Percentiles rank a stretch among this genome's conserved stretches.
phyloP scores from a whole-genome alignment of 2,888 invertebrate species.

The Adelphocoris suturalis region DNA sequence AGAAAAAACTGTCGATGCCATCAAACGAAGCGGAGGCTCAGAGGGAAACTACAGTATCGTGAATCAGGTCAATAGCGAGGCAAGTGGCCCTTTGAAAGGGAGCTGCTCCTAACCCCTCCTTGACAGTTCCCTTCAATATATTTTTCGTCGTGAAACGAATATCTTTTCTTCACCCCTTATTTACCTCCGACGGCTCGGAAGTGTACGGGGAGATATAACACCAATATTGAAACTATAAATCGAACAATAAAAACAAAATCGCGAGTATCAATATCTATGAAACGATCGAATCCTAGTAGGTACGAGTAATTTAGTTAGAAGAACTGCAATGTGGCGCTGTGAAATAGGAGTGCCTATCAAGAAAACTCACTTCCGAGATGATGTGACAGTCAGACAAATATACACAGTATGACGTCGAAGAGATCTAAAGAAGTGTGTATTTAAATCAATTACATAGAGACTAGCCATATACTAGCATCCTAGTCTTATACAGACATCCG shows the following conservation, averaged over 20 bases:
- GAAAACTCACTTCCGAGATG: too few relatives aligned
- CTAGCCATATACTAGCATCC: too few relatives aligned
- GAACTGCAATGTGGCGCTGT: too few relatives aligned
- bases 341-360: too few relatives aligned
- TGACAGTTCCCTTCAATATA: background rate
- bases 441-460: too few relatives aligned
- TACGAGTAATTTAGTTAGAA: too few relatives aligned
- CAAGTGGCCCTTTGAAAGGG: slow-evolving; percentile 17
- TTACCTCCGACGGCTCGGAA: background rate
- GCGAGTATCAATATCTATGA: background rate
- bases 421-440: too few relatives aligned
- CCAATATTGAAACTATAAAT: background rate
- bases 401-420: too few relatives aligned
- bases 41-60: background rate
- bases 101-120: background rate
- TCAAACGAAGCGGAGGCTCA: background rate
- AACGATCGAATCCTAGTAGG: background rate
- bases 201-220: background rate
- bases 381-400: too few relatives aligned
- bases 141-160: background rate
- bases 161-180: background rate
- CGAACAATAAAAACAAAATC: background rate
- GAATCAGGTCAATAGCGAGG: slow-evolving; percentile 35
- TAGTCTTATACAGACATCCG: too few relatives aligned
- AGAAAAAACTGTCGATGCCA: background rate